Evolutionary conservation across 2,113 vertebrate species (phyloP).

Genomic region (Hyla sarda): DNA sequence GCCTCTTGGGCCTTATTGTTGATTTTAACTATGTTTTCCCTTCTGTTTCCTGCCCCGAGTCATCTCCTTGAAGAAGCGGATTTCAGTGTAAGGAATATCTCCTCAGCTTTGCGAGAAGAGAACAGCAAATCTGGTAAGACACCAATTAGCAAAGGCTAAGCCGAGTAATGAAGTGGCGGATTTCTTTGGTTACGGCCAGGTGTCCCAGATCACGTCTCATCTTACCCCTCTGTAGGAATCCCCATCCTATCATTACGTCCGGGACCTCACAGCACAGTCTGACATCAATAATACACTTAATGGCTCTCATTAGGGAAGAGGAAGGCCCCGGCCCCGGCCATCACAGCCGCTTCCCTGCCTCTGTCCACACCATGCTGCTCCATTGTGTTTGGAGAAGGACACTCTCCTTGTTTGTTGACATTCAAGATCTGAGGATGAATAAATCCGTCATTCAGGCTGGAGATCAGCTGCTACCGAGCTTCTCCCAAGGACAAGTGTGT

Average conservation of each 20-base stretch:
- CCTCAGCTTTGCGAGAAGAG: constrained; percentile 59
- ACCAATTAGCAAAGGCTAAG: constrained; percentile 75
- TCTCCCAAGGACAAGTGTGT: constrained; percentile 2
- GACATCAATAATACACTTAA: constrained; percentile 70
- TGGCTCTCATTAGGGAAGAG: constrained; percentile 67
- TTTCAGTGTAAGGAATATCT: constrained; percentile 63
- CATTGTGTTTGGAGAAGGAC: constrained; percentile 31
- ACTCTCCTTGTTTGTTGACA: neutral
- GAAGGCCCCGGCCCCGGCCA: constrained; percentile 37
- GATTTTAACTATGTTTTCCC: neutral
- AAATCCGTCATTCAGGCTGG: constrained; percentile 47
- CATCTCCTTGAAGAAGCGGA: constrained; percentile 50
- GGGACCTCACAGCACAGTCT: constrained; percentile 70
- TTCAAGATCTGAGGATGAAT: constrained; percentile 22
- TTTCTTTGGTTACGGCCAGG: constrained; percentile 73
- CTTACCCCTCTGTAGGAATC: constrained; percentile 65
- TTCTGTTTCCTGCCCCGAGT: constrained; percentile 14
- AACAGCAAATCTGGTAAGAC: constrained; percentile 70
- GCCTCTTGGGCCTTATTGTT: neutral
- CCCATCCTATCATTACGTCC: constrained; percentile 60
- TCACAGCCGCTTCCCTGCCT: constrained; percentile 6
- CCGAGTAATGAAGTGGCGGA: constrained; percentile 70
- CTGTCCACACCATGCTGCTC: neutral
- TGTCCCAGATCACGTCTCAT: constrained; percentile 70
- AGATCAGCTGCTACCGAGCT: constrained; percentile 1